These are phyloP conservation scores for Lithosia quadra DNA, from an alignment of 2,888 invertebrate species.

Conservation along the genomic window DNA sequence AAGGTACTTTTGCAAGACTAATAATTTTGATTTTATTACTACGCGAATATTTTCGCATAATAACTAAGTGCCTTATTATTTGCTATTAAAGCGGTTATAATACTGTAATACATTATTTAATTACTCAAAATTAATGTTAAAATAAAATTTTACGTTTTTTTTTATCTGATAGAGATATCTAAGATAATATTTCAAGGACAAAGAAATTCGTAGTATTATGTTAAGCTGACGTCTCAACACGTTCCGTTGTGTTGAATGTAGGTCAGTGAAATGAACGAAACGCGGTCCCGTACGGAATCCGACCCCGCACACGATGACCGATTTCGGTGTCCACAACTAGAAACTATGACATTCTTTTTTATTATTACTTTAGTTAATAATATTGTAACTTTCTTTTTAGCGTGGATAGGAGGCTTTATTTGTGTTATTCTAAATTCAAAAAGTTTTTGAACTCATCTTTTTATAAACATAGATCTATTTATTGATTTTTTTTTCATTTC, in stretches of 20 bases:
- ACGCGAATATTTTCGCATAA: not conserved
- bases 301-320: conserved; percentile 77
- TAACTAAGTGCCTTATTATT: not conserved
- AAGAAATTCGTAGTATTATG: conserved; percentile 47
- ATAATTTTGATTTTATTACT: not conserved
- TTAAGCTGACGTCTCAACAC: conserved; percentile 53
- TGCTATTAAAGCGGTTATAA: not conserved
- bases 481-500: not conserved
- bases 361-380: conserved; percentile 47
- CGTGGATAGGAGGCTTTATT: conserved; percentile 23
- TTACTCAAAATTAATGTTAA: not conserved
- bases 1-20: conserved; percentile 11
- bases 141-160: not conserved
- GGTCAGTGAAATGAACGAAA: conserved; percentile 86
- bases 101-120: not conserved
- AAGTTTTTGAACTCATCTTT: conserved; percentile 17
- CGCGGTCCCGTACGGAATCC: conserved; percentile 83
- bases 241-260: conserved; percentile 71
- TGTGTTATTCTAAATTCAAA: conserved; percentile 13
- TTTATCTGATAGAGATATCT: not conserved
- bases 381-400: conserved; percentile 50
- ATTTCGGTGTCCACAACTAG: conserved; percentile 73
- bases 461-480: not conserved
- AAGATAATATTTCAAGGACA: conserved; percentile 47
- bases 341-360: conserved; percentile 75